These are phyloP conservation scores for Harpalus rubripes DNA, from an alignment of 2,888 invertebrate genomes.

Conservation along the genomic window DNA sequence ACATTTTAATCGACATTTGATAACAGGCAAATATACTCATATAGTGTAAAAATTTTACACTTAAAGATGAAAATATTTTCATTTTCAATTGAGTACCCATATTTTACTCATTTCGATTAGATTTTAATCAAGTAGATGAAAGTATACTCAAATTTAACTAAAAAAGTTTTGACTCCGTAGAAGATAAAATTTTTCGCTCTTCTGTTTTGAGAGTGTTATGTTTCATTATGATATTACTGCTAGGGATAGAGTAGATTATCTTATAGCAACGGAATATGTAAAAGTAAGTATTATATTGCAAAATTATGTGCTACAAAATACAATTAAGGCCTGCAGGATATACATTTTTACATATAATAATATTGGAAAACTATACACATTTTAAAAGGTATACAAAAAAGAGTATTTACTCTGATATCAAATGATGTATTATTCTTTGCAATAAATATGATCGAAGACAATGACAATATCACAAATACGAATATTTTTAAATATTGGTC, in stretches of 20 bases:
- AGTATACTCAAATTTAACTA: too few species aligned
- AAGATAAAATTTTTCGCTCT: too few species aligned
- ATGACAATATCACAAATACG: background rate
- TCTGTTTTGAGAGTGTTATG: too few species aligned
- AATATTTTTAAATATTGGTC: background rate
- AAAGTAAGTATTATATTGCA: conserved; percentile 2
- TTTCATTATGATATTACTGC: conserved; percentile 9
- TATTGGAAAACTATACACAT: conserved; percentile 9
- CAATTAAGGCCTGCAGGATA: conserved; percentile 1
- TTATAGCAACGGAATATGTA: background rate
- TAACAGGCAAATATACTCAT: too few species aligned
- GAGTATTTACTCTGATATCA: conserved; percentile 10
- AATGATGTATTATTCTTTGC: conserved; percentile 17
- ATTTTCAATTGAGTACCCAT: too few species aligned
- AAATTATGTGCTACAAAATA: conserved; percentile 11
- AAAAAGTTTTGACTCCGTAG: too few species aligned
- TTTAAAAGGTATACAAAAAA: background rate
- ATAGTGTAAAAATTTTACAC: too few species aligned
- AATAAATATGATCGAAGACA: background rate
- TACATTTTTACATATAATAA: background rate
- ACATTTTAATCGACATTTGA: too few species aligned
- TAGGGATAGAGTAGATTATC: background rate
- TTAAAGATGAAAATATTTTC: too few species aligned
- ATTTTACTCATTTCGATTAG: too few species aligned
- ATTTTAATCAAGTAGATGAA: too few species aligned